Evolutionary conservation across 2,113 vertebrate species (phyloP).

Genomic region (Poecilia latipinna): DNA sequence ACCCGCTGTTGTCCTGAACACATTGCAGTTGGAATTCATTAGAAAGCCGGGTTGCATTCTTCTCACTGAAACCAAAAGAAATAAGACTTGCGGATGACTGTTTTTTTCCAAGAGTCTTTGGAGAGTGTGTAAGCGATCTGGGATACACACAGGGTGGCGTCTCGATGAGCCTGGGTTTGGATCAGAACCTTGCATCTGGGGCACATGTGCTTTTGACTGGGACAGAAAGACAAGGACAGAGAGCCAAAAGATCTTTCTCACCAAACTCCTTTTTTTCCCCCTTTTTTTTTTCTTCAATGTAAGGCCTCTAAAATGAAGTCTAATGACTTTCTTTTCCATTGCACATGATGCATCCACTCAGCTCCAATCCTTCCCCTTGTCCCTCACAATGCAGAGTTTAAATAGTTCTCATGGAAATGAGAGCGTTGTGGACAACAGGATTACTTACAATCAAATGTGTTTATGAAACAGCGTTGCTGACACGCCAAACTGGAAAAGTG

Average conservation of each 20-base stretch:
- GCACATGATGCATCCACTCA: conserved; percentile 8
- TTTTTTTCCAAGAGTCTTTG: conserved; percentile 71
- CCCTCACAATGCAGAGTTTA: neutral
- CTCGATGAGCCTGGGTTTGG: conserved; percentile 70
- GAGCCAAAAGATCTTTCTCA: conserved; percentile 41
- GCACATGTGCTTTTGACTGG: conserved; percentile 71
- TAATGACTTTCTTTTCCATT: conserved; percentile 14
- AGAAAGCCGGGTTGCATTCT: conserved; percentile 65
- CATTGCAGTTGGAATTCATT: conserved; percentile 78
- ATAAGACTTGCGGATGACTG: conserved; percentile 72
- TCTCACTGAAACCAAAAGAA: conserved; percentile 73
- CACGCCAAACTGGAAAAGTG: conserved; percentile 40
- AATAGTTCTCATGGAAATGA: conserved; percentile 15
- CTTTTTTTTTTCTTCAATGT: conserved; percentile 27
- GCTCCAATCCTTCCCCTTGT: neutral
- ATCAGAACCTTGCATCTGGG: conserved; percentile 76
- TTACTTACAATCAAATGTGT: conserved; percentile 42
- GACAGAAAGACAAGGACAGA: conserved; percentile 45
- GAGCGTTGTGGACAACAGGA: conserved; percentile 15
- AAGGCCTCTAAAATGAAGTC: conserved; percentile 23
- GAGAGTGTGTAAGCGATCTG: conserved; percentile 71
- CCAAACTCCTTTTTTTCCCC: neutral
- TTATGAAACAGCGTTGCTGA: conserved; percentile 43
- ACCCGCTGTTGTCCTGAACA: conserved; percentile 51
- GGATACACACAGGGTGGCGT: conserved; percentile 72